Evolutionary conservation across 2,797 vertebrate species (phyloP), one percentile per base, ranked within the genome.

Genomic region (Gallinago nigripennis): DNA sequence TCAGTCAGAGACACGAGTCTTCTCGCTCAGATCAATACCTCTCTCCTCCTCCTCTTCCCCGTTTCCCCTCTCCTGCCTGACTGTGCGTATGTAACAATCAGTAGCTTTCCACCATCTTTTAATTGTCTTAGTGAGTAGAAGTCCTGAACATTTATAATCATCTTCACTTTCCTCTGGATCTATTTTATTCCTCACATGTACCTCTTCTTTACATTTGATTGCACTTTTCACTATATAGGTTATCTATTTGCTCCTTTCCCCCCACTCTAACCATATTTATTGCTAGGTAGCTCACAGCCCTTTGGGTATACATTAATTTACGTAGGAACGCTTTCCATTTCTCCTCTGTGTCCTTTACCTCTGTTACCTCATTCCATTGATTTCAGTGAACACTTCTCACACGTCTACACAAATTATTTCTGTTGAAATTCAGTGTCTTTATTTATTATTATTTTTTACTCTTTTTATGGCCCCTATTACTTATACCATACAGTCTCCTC

Each of bases 241-340:
- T 51, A 39, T 80, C 27, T 25, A 53, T 96, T 96, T 94, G 28
- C 61, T 95, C 92, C 90, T 77, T 91, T 65, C 43, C 66, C 65
- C 73, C 35, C 12, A 25, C 82, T 88, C 56, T 45, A 77, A 92
- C 35, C 10, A 60, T 70, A 73, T 90, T 94, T 97, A 88, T 96
- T 96, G 60, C 90, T 81, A 75, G 89, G 65, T 73, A 94, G 54
- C 82, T 90, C 77, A 78, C 60, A 95, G 68, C 66, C 92, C 41
- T 92, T 93, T 86, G 77, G 85, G 92, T 75, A 56, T 80, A 64
- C 14, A 90, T 96, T 95, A 89, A 94, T 97, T 95, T 97, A 94
- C 82, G 72, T 48, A 60, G 65, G 72, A 96, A 86, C 54, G 45
- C 64, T 91, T 96, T 84, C 82, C 66, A 37, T 76, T 71, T 92